These are phyloP conservation scores for Digitonthophagus gazella DNA, from an alignment of 2,888 invertebrate species.

Conservation along the genomic window DNA sequence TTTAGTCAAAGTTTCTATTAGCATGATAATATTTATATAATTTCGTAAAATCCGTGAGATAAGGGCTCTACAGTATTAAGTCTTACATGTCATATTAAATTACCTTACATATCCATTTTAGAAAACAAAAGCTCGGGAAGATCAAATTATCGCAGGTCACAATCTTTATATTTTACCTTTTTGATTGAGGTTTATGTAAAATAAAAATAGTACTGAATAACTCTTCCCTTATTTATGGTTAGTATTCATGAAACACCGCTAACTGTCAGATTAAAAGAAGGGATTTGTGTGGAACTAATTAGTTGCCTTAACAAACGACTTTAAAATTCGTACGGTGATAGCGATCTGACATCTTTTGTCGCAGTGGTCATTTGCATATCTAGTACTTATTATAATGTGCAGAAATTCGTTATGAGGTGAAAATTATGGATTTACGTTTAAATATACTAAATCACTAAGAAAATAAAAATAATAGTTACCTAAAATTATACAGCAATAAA, in stretches of 20 bases:
- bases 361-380: not conserved
- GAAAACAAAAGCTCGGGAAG: not conserved
- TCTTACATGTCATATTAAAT: not conserved
- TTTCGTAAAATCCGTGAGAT: not conserved
- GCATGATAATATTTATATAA: not conserved
- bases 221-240: not conserved
- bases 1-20: not conserved
- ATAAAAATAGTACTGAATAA: not conserved
- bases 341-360: not conserved
- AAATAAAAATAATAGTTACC: not conserved
- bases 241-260: not conserved
- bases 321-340: not conserved
- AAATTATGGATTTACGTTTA: not conserved
- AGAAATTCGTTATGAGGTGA: not conserved
- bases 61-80: not conserved
- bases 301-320: not conserved
- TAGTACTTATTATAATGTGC: not conserved
- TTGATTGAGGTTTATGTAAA: not conserved
- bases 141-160: not conserved
- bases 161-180: not conserved
- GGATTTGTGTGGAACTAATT: not conserved
- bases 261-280: not conserved
- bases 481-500: too few species aligned
- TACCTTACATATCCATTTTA: not conserved
- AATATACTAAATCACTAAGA: too few species aligned